phyloP scores from a whole-genome alignment of 2,888 invertebrate species.

The Hydroisotoma schaefferi region DNA sequence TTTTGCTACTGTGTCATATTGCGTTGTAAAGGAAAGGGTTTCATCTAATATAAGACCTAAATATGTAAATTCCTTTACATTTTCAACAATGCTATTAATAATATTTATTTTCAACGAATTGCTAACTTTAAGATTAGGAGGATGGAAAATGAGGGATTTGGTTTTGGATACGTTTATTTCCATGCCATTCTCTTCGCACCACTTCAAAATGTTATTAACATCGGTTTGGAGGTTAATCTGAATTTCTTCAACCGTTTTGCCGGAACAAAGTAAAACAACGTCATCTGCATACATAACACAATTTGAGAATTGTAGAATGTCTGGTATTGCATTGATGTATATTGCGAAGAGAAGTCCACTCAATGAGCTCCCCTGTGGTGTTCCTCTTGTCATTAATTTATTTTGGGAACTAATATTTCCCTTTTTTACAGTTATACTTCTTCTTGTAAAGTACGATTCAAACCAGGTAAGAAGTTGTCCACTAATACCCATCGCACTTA shows the following conservation, averaged over 20 bases:
- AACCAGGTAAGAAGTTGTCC: neutral
- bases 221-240: too few species aligned
- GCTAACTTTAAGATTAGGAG: too few species aligned
- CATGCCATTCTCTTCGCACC: neutral
- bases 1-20: too few species aligned
- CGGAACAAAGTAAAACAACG: neutral
- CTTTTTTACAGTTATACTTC: slow-evolving; percentile 13
- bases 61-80: neutral
- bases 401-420: too few species aligned
- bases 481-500: neutral
- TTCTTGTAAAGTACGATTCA: slow-evolving; percentile 11
- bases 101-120: too few species aligned
- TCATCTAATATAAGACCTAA: neutral
- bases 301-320: neutral
- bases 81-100: neutral
- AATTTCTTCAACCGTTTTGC: too few species aligned
- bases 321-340: neutral
- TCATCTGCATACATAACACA: neutral
- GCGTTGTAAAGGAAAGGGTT: too few species aligned
- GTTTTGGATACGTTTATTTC: neutral
- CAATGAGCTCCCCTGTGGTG: neutral
- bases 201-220: neutral
- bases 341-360: neutral
- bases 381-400: neutral
- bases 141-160: too few species aligned